Conservation (phyloP, 2,888 invertebrate genomes). For the Atrina japonica region DNA sequence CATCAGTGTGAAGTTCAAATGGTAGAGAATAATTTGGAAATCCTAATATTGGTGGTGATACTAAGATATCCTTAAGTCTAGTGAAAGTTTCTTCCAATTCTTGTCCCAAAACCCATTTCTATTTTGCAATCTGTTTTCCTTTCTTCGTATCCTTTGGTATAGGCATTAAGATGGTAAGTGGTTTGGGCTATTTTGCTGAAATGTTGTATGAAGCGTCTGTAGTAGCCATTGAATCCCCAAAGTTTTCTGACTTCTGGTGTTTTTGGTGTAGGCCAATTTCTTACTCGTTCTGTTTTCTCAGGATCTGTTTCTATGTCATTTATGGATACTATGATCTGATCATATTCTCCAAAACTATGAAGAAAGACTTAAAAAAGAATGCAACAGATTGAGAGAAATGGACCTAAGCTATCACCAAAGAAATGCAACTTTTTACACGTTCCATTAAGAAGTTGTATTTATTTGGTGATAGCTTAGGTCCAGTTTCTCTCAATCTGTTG, state of each 20-base stretch:
- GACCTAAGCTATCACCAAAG: too few species aligned
- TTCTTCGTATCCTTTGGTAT: constrained; percentile 20
- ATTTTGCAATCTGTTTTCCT: neutral
- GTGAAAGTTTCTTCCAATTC: constrained; percentile 21
- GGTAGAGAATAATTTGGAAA: constrained; percentile 30
- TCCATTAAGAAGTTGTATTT: too few species aligned
- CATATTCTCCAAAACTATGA: neutral
- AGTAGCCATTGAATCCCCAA: neutral
- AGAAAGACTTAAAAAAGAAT: neutral
- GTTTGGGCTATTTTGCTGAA: constrained; percentile 9
- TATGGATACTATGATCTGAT: too few species aligned
- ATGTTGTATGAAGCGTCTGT: too few species aligned
- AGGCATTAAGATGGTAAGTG: constrained; percentile 10
- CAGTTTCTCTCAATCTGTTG: too few species aligned
- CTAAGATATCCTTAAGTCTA: constrained; percentile 8
- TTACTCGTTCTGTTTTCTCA: constrained; percentile 1
- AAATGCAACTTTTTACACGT: too few species aligned
- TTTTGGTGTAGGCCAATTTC: neutral
- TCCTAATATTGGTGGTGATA: constrained; percentile 26
- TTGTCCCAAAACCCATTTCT: constrained; percentile 13
- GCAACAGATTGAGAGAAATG: too few species aligned
- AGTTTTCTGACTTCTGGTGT: constrained; percentile 8
- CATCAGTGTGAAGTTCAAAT: constrained; percentile 36
- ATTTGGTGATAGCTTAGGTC: too few species aligned
- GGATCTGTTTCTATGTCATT: constrained; percentile 6